Conservation (phyloP, 1,140 invertebrate species). For the Pseudomyrmex cubaensis region DNA sequence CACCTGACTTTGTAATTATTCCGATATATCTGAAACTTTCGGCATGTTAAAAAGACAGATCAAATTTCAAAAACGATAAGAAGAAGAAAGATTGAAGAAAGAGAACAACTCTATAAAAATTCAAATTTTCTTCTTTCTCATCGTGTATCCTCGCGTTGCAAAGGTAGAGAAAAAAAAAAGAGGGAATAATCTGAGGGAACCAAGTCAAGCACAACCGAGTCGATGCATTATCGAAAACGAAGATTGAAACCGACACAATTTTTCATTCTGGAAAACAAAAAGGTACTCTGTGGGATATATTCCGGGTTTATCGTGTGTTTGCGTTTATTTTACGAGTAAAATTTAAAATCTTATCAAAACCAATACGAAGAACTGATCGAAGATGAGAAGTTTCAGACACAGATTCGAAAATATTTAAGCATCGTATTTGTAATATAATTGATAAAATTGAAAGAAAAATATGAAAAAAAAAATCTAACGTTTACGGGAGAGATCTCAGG, state of each 20-base stretch:
- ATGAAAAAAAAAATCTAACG: not conserved
- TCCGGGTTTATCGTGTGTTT: too few species aligned
- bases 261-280: not conserved
- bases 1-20: conserved; percentile 43
- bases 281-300: too few species aligned
- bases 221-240: not conserved
- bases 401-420: not conserved
- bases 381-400: not conserved
- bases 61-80: not conserved
- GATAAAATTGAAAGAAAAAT: too few species aligned
- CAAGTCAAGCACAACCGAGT: not conserved
- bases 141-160: not conserved
- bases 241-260: conserved; percentile 4
- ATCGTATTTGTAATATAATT: not conserved
- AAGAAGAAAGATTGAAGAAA: not conserved
- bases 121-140: not conserved
- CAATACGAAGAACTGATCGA: not conserved
- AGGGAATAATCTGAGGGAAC: not conserved
- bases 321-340: not conserved
- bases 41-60: conserved; percentile 38
- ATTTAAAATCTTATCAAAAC: not conserved
- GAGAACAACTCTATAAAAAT: not conserved
- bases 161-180: not conserved
- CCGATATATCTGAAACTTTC: conserved; percentile 26
- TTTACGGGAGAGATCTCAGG: not conserved